Conservation (phyloP, 1,140 invertebrate species). For the Sinella curviseta region DNA sequence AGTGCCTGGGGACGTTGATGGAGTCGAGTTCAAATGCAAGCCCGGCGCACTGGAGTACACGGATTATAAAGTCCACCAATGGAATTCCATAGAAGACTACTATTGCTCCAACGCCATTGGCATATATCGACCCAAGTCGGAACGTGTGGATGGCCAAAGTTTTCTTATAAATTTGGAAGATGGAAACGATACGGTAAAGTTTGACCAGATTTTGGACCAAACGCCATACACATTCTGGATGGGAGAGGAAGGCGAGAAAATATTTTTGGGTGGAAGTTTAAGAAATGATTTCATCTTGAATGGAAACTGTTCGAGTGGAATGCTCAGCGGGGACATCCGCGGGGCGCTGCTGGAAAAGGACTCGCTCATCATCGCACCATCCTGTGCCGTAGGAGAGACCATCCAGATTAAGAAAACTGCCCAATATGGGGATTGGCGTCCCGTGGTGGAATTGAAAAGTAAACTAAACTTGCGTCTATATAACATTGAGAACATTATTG, state of each 20-base stretch:
- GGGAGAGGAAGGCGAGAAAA: not conserved
- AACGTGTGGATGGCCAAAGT: not conserved
- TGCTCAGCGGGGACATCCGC: too few species aligned
- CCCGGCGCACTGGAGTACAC: not conserved
- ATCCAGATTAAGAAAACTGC: too few species aligned
- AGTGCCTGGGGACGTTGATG: not conserved
- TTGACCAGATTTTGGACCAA: not conserved
- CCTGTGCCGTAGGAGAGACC: too few species aligned
- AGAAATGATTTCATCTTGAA: too few species aligned
- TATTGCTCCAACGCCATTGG: not conserved
- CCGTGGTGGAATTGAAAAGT: too few species aligned
- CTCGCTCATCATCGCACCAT: too few species aligned
- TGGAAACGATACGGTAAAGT: not conserved
- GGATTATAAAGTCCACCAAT: not conserved
- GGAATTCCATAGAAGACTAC: not conserved
- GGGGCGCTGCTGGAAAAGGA: too few species aligned
- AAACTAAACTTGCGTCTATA: too few species aligned
- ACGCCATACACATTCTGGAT: not conserved
- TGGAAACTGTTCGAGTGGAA: too few species aligned
- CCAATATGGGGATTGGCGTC: too few species aligned
- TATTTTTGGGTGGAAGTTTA: not conserved
- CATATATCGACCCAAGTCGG: not conserved
- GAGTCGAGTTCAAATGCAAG: not conserved
- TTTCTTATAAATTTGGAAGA: not conserved
- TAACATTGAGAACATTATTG: too few species aligned